phyloP scores from a whole-genome alignment of 2,113 vertebrate genomes.

The Platysteira castanea region DNA sequence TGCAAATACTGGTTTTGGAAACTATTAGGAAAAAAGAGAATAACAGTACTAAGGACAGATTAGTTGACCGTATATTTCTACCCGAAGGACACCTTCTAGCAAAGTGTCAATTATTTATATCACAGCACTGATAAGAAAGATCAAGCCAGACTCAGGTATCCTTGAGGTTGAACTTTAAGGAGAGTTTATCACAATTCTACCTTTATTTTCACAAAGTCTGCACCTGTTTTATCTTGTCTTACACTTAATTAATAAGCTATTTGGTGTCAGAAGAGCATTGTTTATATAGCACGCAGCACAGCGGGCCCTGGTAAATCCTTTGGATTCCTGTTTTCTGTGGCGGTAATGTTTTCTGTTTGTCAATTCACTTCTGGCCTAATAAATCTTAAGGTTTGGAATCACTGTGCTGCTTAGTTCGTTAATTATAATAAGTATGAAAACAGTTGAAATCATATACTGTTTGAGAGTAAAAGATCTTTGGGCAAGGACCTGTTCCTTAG shows the following conservation, averaged over 20 bases:
- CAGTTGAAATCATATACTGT: not conserved
- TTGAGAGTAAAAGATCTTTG: not conserved
- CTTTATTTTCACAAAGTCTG: not conserved
- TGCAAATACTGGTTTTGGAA: not conserved
- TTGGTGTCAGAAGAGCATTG: not conserved
- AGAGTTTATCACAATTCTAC: not conserved
- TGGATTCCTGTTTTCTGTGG: not conserved
- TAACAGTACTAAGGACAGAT: not conserved
- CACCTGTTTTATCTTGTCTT: not conserved
- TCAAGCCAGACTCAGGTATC: not conserved
- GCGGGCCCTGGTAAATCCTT: not conserved
- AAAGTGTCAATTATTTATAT: slow-evolving; percentile 20
- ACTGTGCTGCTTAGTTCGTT: not conserved
- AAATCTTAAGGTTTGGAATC: not conserved
- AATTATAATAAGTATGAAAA: not conserved
- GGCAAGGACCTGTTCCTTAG: not conserved
- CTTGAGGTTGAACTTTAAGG: not conserved
- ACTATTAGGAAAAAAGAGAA: not conserved
- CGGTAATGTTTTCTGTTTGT: not conserved
- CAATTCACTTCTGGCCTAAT: not conserved
- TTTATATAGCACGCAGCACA: not conserved
- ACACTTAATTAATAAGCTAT: not conserved
- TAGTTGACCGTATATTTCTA: not conserved
- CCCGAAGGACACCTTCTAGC: not conserved
- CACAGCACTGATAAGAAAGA: not conserved